phyloP scores from a whole-genome alignment of 2,888 invertebrate species.

The Yponomeuta plumbellus region DNA sequence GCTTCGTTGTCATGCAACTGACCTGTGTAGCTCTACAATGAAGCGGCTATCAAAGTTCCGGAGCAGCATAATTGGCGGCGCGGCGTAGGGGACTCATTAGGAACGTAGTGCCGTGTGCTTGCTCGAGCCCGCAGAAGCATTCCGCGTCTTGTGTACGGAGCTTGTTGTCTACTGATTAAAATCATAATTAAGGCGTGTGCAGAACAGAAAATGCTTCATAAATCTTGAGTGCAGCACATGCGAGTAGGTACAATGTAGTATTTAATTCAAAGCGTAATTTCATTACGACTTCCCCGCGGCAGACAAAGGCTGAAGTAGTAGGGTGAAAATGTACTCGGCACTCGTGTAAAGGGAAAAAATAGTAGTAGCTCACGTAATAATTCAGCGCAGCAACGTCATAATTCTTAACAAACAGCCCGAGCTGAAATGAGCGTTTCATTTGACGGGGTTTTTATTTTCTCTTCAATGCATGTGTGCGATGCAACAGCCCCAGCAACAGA shows the following conservation, averaged over 20 bases:
- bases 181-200: constrained; percentile 1
- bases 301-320: neutral
- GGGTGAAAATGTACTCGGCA: neutral
- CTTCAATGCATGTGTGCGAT: neutral
- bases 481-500: neutral
- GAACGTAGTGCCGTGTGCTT: neutral
- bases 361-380: neutral
- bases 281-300: neutral
- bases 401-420: constrained; percentile 26
- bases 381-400: constrained; percentile 20
- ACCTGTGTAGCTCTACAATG: neutral
- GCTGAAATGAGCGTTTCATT: constrained; percentile 22
- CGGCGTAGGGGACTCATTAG: neutral
- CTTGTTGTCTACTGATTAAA: neutral
- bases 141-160: neutral
- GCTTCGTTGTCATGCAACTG: neutral
- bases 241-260: neutral
- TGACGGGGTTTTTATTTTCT: neutral
- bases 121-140: neutral
- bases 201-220: constrained; percentile 1
- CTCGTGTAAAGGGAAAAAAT: neutral
- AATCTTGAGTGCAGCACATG: constrained; percentile 2
- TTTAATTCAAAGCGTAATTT: constrained; percentile 3
- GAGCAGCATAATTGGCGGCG: neutral
- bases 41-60: neutral